Evolutionary conservation across 1,140 invertebrate species (phyloP).

Genomic region (Lordiphosa collinella): DNA sequence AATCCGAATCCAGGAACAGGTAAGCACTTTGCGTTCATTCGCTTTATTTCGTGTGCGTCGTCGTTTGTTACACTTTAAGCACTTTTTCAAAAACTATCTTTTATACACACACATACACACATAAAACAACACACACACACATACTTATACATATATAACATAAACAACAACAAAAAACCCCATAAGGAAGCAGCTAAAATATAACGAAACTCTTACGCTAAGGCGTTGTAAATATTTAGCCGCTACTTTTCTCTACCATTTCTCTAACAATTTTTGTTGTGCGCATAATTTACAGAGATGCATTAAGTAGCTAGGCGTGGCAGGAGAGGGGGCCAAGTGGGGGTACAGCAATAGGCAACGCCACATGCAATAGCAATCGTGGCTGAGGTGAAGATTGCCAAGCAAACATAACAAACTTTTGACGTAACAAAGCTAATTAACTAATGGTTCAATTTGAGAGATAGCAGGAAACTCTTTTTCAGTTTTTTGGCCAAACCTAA

Average conservation of each 20-base stretch:
- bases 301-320: conserved; percentile 11
- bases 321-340: not conserved
- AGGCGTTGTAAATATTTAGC: conserved; percentile 62
- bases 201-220: conserved; percentile 36
- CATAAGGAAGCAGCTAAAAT: conserved; percentile 59
- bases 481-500: no score
- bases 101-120: conserved; percentile 42
- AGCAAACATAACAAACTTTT: conserved; percentile 23
- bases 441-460: conserved; percentile 14
- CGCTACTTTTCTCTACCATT: conserved; percentile 36
- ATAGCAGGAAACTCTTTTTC: no score
- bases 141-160: conserved; percentile 17
- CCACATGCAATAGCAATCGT: conserved; percentile 7
- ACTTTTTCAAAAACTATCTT: conserved; percentile 73
- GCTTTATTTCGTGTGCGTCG: conserved; percentile 40
- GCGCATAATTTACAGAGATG: conserved; percentile 41
- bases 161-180: conserved; percentile 37
- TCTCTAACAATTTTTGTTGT: conserved; percentile 43
- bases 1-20: conserved; percentile 55
- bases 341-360: not conserved
- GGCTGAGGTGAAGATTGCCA: conserved; percentile 28
- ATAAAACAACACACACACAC: conserved; percentile 21
- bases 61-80: conserved; percentile 70
- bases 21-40: conserved; percentile 53
- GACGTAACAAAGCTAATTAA: conserved; percentile 38